A percentile compares a stretch with the other conserved stretches of the same genome.
Evolutionary conservation across 2,888 invertebrate genomes (phyloP).

Genomic region (Dicyrtoma fusca): DNA sequence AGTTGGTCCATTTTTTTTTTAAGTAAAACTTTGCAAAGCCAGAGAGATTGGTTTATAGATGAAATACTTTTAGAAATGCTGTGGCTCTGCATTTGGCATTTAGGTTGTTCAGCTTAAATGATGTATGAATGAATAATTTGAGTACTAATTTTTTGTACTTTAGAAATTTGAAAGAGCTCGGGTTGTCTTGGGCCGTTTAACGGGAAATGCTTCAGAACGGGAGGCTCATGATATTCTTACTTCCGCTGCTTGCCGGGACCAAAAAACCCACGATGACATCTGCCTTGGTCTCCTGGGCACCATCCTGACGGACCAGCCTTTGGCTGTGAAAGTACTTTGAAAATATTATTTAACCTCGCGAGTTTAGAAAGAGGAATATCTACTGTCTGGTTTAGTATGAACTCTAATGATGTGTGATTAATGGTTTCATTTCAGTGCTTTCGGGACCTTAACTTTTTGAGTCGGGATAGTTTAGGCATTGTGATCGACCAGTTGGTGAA

Average conservation of each 20-base stretch:
- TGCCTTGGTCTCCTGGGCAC: constrained; percentile 86
- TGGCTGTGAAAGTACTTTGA: constrained; percentile 68
- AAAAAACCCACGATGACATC: constrained; percentile 86
- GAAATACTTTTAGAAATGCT: too few relatives aligned
- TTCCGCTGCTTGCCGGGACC: constrained; percentile 82
- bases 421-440: constrained; percentile 67
- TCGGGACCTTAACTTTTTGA: constrained; percentile 86
- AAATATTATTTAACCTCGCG: neutral
- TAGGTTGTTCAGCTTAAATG: neutral
- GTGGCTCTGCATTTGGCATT: too few relatives aligned
- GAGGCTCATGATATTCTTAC: constrained; percentile 91
- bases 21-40: too few relatives aligned
- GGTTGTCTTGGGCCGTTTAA: constrained; percentile 72
- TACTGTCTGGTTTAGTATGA: too few relatives aligned
- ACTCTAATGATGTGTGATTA: neutral
- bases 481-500: constrained; percentile 81
- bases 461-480: constrained; percentile 83
- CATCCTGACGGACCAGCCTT: constrained; percentile 82
- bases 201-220: constrained; percentile 84
- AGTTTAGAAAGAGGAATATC: too few relatives aligned
- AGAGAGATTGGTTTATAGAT: too few relatives aligned
- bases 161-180: constrained; percentile 91
- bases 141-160: constrained; percentile 55
- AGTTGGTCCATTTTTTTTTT: too few relatives aligned
- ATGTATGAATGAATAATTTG: neutral